phyloP scores from a whole-genome alignment of 1,140 invertebrate genomes.

The Drosophila gunungcola region DNA sequence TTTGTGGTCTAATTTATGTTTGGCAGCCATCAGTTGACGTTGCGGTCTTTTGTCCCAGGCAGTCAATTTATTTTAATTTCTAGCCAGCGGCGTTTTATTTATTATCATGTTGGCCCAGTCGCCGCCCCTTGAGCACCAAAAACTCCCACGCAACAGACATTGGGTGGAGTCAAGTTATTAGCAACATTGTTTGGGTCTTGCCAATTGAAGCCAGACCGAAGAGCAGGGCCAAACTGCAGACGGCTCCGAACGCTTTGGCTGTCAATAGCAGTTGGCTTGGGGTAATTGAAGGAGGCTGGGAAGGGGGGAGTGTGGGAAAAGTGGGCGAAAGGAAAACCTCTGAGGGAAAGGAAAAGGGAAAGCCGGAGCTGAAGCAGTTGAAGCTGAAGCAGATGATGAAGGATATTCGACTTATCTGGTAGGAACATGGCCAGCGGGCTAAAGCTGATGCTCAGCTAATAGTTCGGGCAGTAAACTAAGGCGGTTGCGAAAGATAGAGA shows the following conservation, averaged over 20 bases:
- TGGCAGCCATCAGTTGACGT: constrained; percentile 62
- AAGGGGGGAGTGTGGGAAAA: neutral
- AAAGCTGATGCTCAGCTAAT: constrained; percentile 53
- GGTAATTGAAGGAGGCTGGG: neutral
- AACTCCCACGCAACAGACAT: constrained; percentile 33
- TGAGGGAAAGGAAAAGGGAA: constrained; percentile 1
- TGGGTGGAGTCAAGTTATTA: constrained; percentile 63
- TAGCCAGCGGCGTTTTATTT: constrained; percentile 75
- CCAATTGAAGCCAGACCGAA: constrained; percentile 60
- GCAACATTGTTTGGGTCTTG: constrained; percentile 66
- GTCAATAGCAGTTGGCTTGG: constrained; percentile 60
- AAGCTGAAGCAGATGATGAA: constrained; percentile 33
- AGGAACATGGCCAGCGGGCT: constrained; percentile 64
- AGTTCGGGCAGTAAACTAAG: constrained; percentile 37
- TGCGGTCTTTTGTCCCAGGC: constrained; percentile 67
- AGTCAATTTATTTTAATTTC: constrained; percentile 83
- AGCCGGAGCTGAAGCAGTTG: constrained; percentile 25
- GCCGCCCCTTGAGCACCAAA: neutral
- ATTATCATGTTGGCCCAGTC: constrained; percentile 66
- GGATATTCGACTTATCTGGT: constrained; percentile 71
- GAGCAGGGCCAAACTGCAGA: constrained; percentile 34
- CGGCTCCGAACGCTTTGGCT: constrained; percentile 33
- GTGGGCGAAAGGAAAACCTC: neutral
- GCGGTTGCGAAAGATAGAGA: constrained; percentile 29
- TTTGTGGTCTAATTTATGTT: constrained; percentile 41